Conservation (phyloP, 2,797 vertebrate species). For the Mormyrus proboscirostris region DNA sequence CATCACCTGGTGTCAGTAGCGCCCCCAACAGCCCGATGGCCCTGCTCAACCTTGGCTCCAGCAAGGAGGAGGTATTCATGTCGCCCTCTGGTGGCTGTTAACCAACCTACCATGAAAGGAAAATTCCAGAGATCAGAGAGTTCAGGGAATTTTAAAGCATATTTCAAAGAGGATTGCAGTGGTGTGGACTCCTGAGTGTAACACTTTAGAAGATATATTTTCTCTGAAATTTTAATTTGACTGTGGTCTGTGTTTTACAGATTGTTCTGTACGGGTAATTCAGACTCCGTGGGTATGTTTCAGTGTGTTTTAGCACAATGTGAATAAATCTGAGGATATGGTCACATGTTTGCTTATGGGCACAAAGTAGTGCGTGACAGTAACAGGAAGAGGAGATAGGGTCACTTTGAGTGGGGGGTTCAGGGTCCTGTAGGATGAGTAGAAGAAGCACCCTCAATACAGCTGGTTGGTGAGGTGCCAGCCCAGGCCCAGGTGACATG, state of each 20-base stretch:
- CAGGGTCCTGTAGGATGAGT: not conserved
- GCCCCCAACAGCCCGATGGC: slow-evolving; percentile 84
- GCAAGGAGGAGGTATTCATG: slow-evolving; percentile 76
- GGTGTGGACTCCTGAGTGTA: not conserved
- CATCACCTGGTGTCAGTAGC: slow-evolving; percentile 54
- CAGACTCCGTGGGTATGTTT: not conserved
- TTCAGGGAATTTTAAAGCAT: not conserved
- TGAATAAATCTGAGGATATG: not conserved
- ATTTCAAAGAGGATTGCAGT: not conserved
- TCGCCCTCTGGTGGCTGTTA: not conserved
- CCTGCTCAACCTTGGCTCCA: slow-evolving; percentile 73
- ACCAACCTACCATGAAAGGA: not conserved
- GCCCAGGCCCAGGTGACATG: not conserved
- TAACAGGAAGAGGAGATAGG: not conserved
- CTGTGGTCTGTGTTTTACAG: not conserved
- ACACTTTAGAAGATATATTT: not conserved
- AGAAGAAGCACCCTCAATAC: not conserved
- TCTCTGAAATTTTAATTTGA: not conserved
- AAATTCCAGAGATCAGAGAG: not conserved
- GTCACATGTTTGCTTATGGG: not conserved
- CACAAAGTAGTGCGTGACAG: not conserved
- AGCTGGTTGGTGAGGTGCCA: not conserved
- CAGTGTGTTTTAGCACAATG: not conserved
- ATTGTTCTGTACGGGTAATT: not conserved
- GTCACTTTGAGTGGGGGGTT: not conserved